Percentiles rank a stretch among this genome's conserved stretches.
Evolutionary conservation across 1,140 invertebrate species (phyloP).

Genomic region (Drosophila lacertosa): DNA sequence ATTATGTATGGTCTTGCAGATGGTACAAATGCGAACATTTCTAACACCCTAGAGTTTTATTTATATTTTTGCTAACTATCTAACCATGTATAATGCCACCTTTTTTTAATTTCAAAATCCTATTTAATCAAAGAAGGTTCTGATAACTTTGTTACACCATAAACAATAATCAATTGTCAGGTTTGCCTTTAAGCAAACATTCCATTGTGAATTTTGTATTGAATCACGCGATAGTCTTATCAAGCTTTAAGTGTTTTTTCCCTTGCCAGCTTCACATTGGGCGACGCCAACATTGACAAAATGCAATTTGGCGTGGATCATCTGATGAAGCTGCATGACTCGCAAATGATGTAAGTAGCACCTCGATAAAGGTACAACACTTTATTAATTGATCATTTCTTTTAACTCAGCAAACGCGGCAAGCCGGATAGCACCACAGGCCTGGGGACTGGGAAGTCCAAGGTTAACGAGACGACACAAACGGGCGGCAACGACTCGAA

Average conservation of each 20-base stretch:
- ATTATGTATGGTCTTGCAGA: background rate
- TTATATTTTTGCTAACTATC: too few species aligned
- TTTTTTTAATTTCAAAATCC: background rate
- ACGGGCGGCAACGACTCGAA: conserved; percentile 39
- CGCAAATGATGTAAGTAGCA: conserved; percentile 68
- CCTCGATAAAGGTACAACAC: background rate
- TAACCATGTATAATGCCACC: background rate
- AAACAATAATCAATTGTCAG: background rate
- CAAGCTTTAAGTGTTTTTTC: background rate
- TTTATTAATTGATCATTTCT: background rate
- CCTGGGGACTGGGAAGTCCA: conserved; percentile 43
- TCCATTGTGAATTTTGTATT: background rate
- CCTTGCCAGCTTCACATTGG: conserved; percentile 62
- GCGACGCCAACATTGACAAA: conserved; percentile 73
- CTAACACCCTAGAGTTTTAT: too few species aligned
- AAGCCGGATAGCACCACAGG: conserved; percentile 68
- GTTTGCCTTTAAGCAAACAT: background rate
- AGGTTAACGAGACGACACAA: conserved; percentile 48
- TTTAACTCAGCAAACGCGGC: conserved; percentile 57
- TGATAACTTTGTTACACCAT: background rate
- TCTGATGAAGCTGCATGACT: conserved; percentile 72
- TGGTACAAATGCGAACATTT: too few species aligned
- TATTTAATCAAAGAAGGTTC: background rate
- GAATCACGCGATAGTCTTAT: background rate
- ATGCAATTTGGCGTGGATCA: conserved; percentile 81